Base-by-base conservation (phyloP, 2,113 vertebrate species). In the Ondatra zibethicus region DNA sequence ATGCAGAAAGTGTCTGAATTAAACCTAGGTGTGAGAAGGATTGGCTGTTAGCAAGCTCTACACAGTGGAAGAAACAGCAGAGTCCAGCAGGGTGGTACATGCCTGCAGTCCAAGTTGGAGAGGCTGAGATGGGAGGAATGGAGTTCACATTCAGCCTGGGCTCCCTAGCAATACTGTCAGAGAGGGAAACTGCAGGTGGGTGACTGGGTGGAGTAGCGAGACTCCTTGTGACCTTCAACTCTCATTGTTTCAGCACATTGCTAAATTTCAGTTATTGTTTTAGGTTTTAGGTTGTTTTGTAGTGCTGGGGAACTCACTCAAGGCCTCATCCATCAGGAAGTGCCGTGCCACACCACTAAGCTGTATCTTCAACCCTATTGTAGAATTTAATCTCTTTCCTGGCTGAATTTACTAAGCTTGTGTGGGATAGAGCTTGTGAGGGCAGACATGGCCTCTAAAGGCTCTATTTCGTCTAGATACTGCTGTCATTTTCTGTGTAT, bases 161-260 rank as follows among this genome's bases (percentile, higher is more conserved):
- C 39, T 63, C 21, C 47, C n/a, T n/a, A 39, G 36, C 85, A 70
- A 13, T 12, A n/a, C 33, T 70, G 47, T 27, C 85, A 72, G 66
- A 73, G 91, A 2, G 1, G 3, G 11, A 82, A 72, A 12, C 33
- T 4, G 21, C 27, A 33, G 11, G 27, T 65, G 61, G 13, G n/a
- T 29, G 25, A 42, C 82, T 85, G n/a, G 8, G 25, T 65, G 27
- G 17, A 65, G 14, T 42, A 19, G 39, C 4, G 5, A 52, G 31
- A 39, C 25, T 31, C 27, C 25, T 25, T 21, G 39, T 36, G 25
- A 8, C 66, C 3, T 50, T 2, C n/a, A 2, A 0, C 5, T 0
- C 39, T 66, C n/a, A 21, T 19, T 3, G 29, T 0, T n/a, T 9
- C 77, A 6, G 14, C 1, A 2, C n/a, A 52, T 58, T 72, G 42